phyloP scores from a whole-genome alignment of 2,888 invertebrate species.

The Sacculina carcini region DNA sequence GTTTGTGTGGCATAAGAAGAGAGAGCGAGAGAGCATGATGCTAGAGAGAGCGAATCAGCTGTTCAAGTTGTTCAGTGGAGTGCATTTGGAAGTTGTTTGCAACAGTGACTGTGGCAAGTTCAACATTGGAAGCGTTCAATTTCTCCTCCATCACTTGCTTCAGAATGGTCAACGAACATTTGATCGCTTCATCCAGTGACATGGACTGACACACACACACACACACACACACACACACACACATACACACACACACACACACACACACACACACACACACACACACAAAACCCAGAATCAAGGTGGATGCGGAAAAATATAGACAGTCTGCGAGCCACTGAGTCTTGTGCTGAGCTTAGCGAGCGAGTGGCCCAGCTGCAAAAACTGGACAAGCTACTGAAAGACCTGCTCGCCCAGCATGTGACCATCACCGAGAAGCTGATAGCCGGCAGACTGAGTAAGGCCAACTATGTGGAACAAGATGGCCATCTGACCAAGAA shows the following conservation, averaged over 20 bases:
- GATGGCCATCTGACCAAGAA: slow-evolving; percentile 29
- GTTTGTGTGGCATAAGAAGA: too few species aligned
- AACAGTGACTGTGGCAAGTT: slow-evolving; percentile 80
- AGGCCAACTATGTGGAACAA: slow-evolving; percentile 30
- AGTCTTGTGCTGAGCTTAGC: slow-evolving; percentile 30
- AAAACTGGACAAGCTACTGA: slow-evolving; percentile 25
- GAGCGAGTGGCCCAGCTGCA: slow-evolving; percentile 34
- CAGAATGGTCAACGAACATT: slow-evolving; percentile 64
- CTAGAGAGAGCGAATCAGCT: too few species aligned
- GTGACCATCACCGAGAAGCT: slow-evolving; percentile 32
- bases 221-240: background rate
- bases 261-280: background rate
- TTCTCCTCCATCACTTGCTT: slow-evolving; percentile 99
- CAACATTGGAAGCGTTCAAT: slow-evolving; percentile 82
- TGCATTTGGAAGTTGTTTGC: slow-evolving; percentile 64
- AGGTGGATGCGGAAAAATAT: too few species aligned
- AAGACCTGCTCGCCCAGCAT: slow-evolving; percentile 23
- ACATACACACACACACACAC: background rate
- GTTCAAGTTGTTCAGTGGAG: slow-evolving; percentile 63
- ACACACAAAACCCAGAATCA: too few species aligned
- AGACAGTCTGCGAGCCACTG: too few species aligned
- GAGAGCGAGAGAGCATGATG: too few species aligned
- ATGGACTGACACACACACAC: slow-evolving; percentile 35
- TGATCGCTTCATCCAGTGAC: slow-evolving; percentile 76
- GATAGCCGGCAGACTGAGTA: slow-evolving; percentile 30